phyloP scores from a whole-genome alignment of 2,888 invertebrate genomes.

The Platycheirus rosarum region DNA sequence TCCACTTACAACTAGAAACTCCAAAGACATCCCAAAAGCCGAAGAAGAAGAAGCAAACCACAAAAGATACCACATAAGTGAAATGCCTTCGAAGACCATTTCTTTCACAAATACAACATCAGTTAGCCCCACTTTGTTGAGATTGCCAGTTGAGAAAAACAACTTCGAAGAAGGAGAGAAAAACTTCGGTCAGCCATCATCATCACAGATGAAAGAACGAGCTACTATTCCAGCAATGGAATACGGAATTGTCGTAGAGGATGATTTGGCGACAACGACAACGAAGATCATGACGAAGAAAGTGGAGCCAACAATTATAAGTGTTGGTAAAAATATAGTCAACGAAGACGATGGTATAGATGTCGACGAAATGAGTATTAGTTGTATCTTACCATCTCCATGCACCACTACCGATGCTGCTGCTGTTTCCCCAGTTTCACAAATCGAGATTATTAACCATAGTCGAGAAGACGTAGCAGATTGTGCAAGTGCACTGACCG shows the following conservation, averaged over 20 bases:
- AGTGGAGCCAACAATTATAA: conserved; percentile 71
- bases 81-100: conserved; percentile 64
- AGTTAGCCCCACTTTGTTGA: conserved; percentile 51
- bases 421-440: conserved; percentile 61
- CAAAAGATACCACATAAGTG: conserved; percentile 52
- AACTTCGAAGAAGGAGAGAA: conserved; percentile 29
- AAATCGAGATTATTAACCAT: conserved; percentile 65
- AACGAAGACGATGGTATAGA: conserved; percentile 59
- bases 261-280: conserved; percentile 48
- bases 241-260: conserved; percentile 10
- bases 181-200: conserved; percentile 48
- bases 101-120: conserved; percentile 37
- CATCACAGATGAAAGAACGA: conserved; percentile 53
- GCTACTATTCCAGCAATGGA: conserved; percentile 22
- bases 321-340: conserved; percentile 39
- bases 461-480: conserved; percentile 76
- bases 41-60: conserved; percentile 33
- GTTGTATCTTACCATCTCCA: conserved; percentile 67
- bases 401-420: conserved; percentile 41
- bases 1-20: conserved; percentile 54
- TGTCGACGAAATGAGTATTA: conserved; percentile 57
- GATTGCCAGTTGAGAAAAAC: conserved; percentile 10
- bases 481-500: conserved; percentile 80
- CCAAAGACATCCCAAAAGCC: conserved; percentile 54
- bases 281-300: conserved; percentile 43